A percentile compares a stretch with the other conserved stretches of the same genome.
Evolutionary conservation across 1,140 invertebrate species (phyloP).

Genomic region (Microplitis mediator): DNA sequence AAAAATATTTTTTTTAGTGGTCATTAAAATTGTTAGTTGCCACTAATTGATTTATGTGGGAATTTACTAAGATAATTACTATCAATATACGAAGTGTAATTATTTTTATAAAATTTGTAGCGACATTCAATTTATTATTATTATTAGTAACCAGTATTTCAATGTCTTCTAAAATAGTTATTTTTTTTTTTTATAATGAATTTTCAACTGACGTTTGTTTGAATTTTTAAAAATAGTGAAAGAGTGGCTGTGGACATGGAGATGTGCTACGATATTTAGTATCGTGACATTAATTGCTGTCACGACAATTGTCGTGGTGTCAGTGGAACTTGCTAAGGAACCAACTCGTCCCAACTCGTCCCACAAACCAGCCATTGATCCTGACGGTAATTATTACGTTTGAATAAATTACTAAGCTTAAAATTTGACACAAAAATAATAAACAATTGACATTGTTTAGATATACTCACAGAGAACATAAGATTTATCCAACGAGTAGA

Average conservation of each 20-base stretch:
- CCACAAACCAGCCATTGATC: conserved; percentile 1
- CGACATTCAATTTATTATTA: not conserved
- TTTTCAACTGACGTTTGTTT: not conserved
- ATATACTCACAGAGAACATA: conserved; percentile 41
- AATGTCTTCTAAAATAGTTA: not conserved
- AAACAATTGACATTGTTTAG: conserved; percentile 19
- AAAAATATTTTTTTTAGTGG: not conserved
- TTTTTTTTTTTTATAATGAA: conserved; percentile 2
- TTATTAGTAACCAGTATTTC: no score
- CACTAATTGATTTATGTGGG: no score
- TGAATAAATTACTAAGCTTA: no score
- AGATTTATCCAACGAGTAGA: conserved; percentile 63
- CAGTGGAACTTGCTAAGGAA: conserved; percentile 15
- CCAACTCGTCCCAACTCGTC: not conserved
- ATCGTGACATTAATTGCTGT: conserved; percentile 34
- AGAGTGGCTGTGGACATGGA: conserved; percentile 45
- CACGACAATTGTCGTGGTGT: conserved; percentile 31
- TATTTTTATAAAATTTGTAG: no score
- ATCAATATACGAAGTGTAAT: no score
- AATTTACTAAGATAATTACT: no score
- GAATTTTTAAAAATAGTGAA: conserved; percentile 27
- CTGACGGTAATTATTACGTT: conserved; percentile 10
- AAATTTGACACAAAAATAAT: no score
- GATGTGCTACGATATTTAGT: conserved; percentile 36
- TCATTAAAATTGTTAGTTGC: no score